Evolutionary conservation across 2,797 vertebrate species (phyloP).

Genomic region (Phaenicophaeus curvirostris): DNA sequence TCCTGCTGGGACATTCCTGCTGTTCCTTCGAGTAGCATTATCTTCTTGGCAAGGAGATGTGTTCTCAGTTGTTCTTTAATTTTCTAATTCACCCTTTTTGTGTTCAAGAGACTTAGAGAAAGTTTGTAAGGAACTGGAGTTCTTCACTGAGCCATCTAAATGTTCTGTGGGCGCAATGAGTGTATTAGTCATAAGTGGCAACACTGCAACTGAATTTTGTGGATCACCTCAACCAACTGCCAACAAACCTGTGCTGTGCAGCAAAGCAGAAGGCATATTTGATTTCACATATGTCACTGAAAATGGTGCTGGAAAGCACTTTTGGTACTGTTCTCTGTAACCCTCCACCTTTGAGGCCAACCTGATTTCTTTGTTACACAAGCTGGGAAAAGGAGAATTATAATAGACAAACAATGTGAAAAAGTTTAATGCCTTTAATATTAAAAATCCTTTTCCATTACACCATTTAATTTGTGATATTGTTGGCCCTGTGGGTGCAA

Average conservation of each 20-base stretch:
- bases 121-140: not conserved
- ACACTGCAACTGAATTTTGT: not conserved
- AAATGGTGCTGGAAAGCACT: not conserved
- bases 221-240: not conserved
- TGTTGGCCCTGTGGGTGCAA: not conserved
- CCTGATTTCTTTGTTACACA: not conserved
- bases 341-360: not conserved
- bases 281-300: not conserved
- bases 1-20: slow-evolving; percentile 13
- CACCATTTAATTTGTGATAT: not conserved
- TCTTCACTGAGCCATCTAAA: not conserved
- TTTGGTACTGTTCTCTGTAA: not conserved
- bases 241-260: not conserved
- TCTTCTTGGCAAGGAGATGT: slow-evolving; percentile 5
- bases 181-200: slow-evolving; percentile 15
- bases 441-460: not conserved
- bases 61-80: not conserved
- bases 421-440: not conserved
- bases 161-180: not conserved
- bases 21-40: not conserved
- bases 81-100: slow-evolving; percentile 7
- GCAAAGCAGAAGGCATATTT: slow-evolving; percentile 14
- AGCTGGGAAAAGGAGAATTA: not conserved
- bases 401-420: not conserved
- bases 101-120: not conserved